These are phyloP conservation scores for Drosophila punjabiensis DNA, from an alignment of 1,140 invertebrate genomes.

Conservation along the genomic window DNA sequence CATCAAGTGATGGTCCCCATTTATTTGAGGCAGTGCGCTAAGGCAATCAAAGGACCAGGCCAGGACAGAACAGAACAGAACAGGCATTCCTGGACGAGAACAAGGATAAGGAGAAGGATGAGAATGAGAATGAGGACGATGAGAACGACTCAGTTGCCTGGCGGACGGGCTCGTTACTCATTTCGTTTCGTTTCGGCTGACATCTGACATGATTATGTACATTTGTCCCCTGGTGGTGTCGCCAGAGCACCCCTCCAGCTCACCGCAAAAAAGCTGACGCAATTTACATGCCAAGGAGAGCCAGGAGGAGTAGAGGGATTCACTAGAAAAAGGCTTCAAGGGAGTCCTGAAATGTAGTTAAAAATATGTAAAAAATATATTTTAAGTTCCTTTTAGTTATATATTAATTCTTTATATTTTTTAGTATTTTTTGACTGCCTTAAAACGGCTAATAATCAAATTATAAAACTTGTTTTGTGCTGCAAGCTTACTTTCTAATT, in stretches of 20 bases:
- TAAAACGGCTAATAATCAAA: background rate
- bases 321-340: background rate
- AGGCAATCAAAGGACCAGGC: constrained; percentile 64
- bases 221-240: constrained; percentile 68
- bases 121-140: background rate
- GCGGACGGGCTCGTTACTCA: constrained; percentile 35
- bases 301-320: background rate
- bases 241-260: constrained; percentile 8
- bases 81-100: constrained; percentile 32
- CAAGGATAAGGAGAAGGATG: background rate
- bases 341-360: fast-evolving
- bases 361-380: background rate
- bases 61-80: too few relatives aligned
- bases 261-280: constrained; percentile 52
- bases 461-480: too few relatives aligned
- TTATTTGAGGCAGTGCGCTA: constrained; percentile 47
- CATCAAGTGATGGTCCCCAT: constrained; percentile 75
- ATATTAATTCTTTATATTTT: background rate
- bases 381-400: too few relatives aligned
- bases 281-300: constrained; percentile 63
- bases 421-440: background rate
- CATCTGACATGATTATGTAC: constrained; percentile 82
- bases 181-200: constrained; percentile 70
- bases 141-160: constrained; percentile 9
- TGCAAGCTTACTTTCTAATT: too few relatives aligned